Base-by-base conservation (phyloP, 2,797 vertebrate genomes). In the Moxostoma hubbsi region DNA sequence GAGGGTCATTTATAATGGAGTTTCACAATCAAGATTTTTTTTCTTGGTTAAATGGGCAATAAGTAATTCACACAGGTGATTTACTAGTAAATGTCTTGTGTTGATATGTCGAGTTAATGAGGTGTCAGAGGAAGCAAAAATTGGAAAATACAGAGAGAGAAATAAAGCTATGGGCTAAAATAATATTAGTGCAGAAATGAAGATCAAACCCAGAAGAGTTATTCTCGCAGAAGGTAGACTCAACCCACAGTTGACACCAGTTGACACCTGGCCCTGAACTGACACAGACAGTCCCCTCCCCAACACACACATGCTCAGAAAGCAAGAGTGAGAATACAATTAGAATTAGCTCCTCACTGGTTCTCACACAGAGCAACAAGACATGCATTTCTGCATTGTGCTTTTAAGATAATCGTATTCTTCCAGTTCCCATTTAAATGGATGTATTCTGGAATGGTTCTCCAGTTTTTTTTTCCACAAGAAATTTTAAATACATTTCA, bases 131-230 rank as follows among this genome's bases (percentile, higher is more conserved):
- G 12, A 54, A 84, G 82, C 43, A 11, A 46, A 64, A 67, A 76
- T 54, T 55, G 36, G 36, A 61, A 84, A 75, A 75, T 53, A 69
- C 57, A 0, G 36, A 54, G 58, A 69, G 3, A 24, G 43, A 71
- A 55, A 36, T 24, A 69, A 65, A 84, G 16, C 45, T 4, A 16
- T 0, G 10, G 43, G 43, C 15, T 16, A 49, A 54, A 43, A 24
- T 36, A 12, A 15, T 11, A 15, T 46, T 8, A 49, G 4, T 62
- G 58, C 58, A 72, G 46, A 71, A 67, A 65, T 55, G 47, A 47
- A 45, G 69, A 73, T 78, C 75, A 78, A 73, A 63, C 54, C 43
- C 36, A 43, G 24, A 55, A 79, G 67, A 78, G 57, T 36, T 66
- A 24, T 62, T 74, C 53, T 68, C 24, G 63, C 55, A 55, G 76